Evolutionary conservation across 2,888 invertebrate genomes (phyloP).

Genomic region (Frankliniella intonsa): DNA sequence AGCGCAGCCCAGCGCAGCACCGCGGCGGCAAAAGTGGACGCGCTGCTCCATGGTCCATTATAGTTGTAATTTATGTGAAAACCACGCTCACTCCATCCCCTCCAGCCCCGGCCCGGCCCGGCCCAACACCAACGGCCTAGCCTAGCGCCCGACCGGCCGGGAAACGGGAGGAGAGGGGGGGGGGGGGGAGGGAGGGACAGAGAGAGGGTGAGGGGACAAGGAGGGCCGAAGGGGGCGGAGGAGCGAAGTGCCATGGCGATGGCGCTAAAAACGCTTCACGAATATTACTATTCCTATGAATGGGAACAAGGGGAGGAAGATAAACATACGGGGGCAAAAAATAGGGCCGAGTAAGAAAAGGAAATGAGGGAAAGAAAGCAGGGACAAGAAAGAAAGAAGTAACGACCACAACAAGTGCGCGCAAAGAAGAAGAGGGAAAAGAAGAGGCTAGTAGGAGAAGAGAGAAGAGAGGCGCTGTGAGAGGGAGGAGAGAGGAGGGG

Average conservation of each 20-base stretch:
- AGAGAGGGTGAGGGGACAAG: conserved; percentile 29
- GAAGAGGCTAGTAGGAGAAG: too few species aligned
- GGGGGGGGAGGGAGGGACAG: conserved; percentile 22
- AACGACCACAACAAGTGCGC: too few species aligned
- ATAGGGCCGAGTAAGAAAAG: too few species aligned
- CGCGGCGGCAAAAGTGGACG: conserved; percentile 17
- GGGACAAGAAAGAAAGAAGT: too few species aligned
- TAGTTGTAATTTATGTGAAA: conserved; percentile 41
- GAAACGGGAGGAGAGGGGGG: neutral
- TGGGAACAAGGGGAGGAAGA: too few species aligned
- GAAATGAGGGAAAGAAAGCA: too few species aligned
- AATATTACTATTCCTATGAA: too few species aligned
- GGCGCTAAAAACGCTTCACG: conserved; percentile 28
- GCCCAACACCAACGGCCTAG: neutral
- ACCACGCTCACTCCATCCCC: conserved; percentile 44
- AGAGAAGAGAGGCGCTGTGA: too few species aligned
- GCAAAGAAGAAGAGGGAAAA: too few species aligned
- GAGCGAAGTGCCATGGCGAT: conserved; percentile 20
- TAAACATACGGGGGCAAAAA: too few species aligned
- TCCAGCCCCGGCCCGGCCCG: conserved; percentile 30
- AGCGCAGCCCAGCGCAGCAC: too few species aligned
- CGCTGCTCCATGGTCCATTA: conserved; percentile 30
- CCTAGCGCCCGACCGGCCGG: neutral
- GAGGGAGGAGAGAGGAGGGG: too few species aligned
- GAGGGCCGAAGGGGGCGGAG: conserved; percentile 7